A percentile compares a stretch with the other conserved stretches of the same genome.
Evolutionary conservation across 2,888 invertebrate genomes (phyloP).

Genomic region (Ectropis crepuscularia): DNA sequence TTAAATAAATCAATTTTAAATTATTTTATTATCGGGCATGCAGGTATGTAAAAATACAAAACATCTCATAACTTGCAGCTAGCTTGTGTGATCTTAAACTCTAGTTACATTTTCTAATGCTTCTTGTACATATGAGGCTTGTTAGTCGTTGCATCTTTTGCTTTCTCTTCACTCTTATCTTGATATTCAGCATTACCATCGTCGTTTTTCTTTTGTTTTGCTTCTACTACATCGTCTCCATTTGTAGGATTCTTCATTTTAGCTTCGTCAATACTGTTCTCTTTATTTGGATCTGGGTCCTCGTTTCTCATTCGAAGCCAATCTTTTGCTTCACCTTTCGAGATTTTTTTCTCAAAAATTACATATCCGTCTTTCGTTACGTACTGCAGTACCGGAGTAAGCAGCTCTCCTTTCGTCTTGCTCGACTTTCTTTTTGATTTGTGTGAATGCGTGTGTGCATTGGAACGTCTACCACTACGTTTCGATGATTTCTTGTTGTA

Average conservation of each 20-base stretch:
- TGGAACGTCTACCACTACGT: constrained; percentile 43
- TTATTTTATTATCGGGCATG: background rate
- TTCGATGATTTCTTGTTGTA: constrained; percentile 36
- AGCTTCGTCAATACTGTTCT: constrained; percentile 26
- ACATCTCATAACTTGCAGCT: background rate
- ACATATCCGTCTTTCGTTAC: constrained; percentile 78
- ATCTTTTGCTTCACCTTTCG: constrained; percentile 68
- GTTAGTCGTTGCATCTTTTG: constrained; percentile 20
- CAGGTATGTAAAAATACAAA: constrained; percentile 16
- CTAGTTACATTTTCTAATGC: constrained; percentile 30
- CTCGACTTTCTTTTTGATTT: constrained; percentile 43
- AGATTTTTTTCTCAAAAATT: constrained; percentile 72
- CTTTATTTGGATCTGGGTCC: constrained; percentile 17
- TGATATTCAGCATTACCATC: constrained; percentile 27
- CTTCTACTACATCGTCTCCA: constrained; percentile 24
- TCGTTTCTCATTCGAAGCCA: constrained; percentile 60
- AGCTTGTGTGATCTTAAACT: background rate
- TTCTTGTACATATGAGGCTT: constrained; percentile 15
- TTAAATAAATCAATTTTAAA: background rate
- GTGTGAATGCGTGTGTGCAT: constrained; percentile 39
- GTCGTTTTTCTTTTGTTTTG: constrained; percentile 14
- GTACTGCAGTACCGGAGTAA: constrained; percentile 74
- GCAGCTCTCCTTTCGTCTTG: constrained; percentile 49
- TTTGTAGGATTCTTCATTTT: constrained; percentile 35
- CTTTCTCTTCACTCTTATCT: constrained; percentile 22